Evolutionary conservation across 2,797 vertebrate genomes (phyloP), one percentile per base, ranked within the genome.

Genomic region (Poeciliopsis paucimaculata): DNA sequence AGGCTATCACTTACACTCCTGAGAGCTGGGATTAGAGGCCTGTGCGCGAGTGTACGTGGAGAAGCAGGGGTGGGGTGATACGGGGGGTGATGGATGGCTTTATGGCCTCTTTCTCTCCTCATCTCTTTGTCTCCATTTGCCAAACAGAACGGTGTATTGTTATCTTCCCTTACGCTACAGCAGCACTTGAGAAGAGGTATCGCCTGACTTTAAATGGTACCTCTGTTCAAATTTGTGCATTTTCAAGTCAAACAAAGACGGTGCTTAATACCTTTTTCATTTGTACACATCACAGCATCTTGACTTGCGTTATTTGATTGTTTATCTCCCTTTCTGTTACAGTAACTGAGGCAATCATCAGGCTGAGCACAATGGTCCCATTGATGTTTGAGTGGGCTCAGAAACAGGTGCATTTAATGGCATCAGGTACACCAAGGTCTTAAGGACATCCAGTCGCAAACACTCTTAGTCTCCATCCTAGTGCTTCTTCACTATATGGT

Each of bases 1-100:
- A 91, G 90, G 90, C 88, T 95, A 95, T 95, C 93, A 1, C 82
- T 95, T 95, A 93, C 94, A 89, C 86, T 90, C 91, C 90, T 92
- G 84, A 93, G 91, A 94, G 92, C 91, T 85, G 88, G 92, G 95
- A 94, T 95, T 94, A 94, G 88, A 92, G 89, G 75, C 77, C 75
- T 76, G 84, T 82, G 91, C 87, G 88, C 39, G 84, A 73, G 87
- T 87, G 88, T 85, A 88, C 84, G 46, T 47, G 80, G 76, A 76
- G 85, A 87, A 49, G 62, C 36, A 68, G 80, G 88, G 90, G 89
- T 80, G 84, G 87, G 87, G 84, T 49, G 83, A 75, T 39, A 57
- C 80, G 87, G 91, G 64, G 88, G 88, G 85, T 91, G 93, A 95
- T 91, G 82, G 93, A 91, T 91, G 91, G 94, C 91, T 93, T 94